phyloP scores from a whole-genome alignment of 2,797 vertebrate species.

The Garrulus glandarius region DNA sequence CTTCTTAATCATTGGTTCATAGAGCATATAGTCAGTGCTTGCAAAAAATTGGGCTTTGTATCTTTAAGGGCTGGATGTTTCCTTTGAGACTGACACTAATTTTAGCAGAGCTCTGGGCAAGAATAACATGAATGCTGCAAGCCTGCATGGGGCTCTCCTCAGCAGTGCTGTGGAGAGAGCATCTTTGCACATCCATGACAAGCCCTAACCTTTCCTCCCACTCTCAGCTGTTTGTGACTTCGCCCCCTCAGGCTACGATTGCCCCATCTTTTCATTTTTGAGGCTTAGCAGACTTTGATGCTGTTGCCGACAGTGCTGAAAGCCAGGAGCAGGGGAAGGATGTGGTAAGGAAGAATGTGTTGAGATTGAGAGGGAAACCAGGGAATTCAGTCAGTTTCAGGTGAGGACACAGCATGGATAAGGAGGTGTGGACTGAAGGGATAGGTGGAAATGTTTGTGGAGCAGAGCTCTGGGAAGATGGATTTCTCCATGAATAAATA shows the following conservation, averaged over 20 bases:
- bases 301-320: background rate
- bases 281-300: background rate
- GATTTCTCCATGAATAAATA: background rate
- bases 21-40: accelerated
- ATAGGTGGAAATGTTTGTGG: background rate
- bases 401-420: background rate
- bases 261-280: background rate
- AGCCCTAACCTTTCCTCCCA: background rate
- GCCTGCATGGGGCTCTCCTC: background rate
- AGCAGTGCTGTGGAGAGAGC: background rate
- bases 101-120: conserved; percentile 19
- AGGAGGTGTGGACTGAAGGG: background rate
- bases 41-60: background rate
- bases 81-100: background rate
- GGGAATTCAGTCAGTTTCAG: background rate
- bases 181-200: background rate
- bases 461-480: background rate
- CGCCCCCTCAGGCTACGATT: background rate
- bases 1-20: background rate
- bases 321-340: background rate
- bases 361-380: background rate
- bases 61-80: background rate
- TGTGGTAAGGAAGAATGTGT: background rate
- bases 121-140: background rate
- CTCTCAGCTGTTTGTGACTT: background rate